Evolutionary conservation across 37 sponge, comb jelly and placozoan genomes (phyloP).

Genomic region (Tethya wilhelma): DNA sequence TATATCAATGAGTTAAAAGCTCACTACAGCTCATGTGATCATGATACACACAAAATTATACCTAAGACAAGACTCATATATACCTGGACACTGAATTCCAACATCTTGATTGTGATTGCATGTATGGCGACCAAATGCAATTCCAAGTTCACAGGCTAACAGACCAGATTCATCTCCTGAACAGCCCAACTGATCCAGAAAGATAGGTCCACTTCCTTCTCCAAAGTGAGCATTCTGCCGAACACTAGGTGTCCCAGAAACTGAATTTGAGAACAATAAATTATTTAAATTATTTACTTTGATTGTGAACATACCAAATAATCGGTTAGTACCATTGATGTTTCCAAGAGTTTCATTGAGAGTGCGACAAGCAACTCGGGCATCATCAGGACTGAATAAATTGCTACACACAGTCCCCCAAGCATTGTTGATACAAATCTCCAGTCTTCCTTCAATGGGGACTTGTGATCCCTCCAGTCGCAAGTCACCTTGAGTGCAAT

Average conservation of each 20-base stretch:
- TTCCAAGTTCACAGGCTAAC: neutral
- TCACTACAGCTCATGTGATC: neutral
- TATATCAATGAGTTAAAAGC: neutral
- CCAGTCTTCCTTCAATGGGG: constrained; percentile 39
- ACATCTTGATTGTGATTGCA: constrained; percentile 34
- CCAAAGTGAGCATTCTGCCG: constrained; percentile 14
- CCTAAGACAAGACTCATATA: neutral
- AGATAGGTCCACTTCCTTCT: constrained; percentile 38
- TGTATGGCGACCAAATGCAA: neutral
- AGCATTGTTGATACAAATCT: constrained; percentile 53
- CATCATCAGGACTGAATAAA: constrained; percentile 24
- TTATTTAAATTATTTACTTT: too few relatives aligned
- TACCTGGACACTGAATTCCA: constrained; percentile 54
- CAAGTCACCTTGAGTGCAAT: constrained; percentile 20
- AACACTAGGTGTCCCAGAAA: too few relatives aligned
- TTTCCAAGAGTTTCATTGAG: constrained; percentile 26
- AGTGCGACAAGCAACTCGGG: constrained; percentile 40
- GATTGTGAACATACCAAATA: too few relatives aligned
- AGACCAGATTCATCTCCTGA: constrained; percentile 4
- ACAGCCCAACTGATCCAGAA: constrained; percentile 26
- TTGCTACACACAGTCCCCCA: constrained; percentile 55
- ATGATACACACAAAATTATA: too few relatives aligned
- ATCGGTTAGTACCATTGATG: neutral
- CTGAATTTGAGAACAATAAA: too few relatives aligned
- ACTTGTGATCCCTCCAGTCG: constrained; percentile 22